phyloP scores from a whole-genome alignment of 23 tunicate species.

The Trididemnum clinides region DNA sequence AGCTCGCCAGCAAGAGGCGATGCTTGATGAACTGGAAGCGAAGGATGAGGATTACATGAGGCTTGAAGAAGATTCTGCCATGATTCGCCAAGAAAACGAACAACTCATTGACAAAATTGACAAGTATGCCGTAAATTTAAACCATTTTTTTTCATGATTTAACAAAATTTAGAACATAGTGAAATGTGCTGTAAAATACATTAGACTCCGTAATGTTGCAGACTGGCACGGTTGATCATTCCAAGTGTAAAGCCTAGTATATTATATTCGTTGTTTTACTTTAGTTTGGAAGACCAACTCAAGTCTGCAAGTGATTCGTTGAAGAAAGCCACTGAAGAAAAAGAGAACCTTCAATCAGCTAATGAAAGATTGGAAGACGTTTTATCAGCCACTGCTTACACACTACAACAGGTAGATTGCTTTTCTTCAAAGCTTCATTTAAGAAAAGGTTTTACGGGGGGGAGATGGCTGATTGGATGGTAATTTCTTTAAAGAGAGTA shows the following conservation, averaged over 20 bases:
- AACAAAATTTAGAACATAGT: too few species aligned
- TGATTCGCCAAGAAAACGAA: conserved; percentile 57
- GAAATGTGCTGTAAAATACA: too few species aligned
- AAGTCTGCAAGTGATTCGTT: conserved; percentile 10
- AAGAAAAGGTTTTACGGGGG: too few species aligned
- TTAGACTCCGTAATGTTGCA: too few species aligned
- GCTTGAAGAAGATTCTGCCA: conserved; percentile 71
- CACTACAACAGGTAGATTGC: conserved; percentile 62
- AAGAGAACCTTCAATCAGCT: conserved; percentile 32
- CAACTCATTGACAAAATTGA: conserved; percentile 46
- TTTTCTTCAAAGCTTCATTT: background rate
- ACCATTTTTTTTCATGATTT: too few species aligned
- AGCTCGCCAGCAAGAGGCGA: conserved; percentile 80
- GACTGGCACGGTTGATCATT: too few species aligned
- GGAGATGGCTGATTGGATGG: too few species aligned
- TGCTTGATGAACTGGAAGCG: conserved; percentile 78
- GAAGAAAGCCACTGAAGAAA: conserved; percentile 8
- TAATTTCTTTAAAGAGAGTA: too few species aligned
- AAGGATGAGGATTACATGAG: conserved; percentile 73
- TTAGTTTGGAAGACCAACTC: conserved; percentile 50
- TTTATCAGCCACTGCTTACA: conserved; percentile 62
- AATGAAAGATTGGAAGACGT: conserved; percentile 83
- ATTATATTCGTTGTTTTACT: background rate
- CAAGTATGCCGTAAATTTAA: conserved; percentile 24
- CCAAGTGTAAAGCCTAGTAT: too few species aligned